Base-by-base conservation (phyloP, 2,113 vertebrate genomes). In the Arothron firmamentum region DNA sequence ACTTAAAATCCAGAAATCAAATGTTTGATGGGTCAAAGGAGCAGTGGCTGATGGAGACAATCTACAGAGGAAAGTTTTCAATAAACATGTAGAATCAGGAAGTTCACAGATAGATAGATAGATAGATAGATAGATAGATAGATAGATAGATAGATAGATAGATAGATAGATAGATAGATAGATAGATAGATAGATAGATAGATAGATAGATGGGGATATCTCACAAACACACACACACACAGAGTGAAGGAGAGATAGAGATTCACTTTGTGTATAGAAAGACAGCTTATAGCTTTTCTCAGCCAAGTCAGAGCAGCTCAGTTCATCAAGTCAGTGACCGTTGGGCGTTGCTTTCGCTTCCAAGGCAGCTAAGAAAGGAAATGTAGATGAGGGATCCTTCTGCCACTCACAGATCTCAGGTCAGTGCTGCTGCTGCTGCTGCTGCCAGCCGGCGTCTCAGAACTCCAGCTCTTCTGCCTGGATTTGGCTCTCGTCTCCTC, bases 321-420 rank as follows among this genome's bases (percentile, higher is more conserved):
- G 83, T 90, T 90, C 89, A 88, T 87, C 78, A 86, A 92, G 90
- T 90, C 91, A 90, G 88, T 78, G 84, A 85, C 87, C 81, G 78
- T 88, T 90, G 92, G 93, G 90, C 88, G 86, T 93, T 85, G 92
- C 93, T 94, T 95, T 93, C 93, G 92, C 90, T 90, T 90, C 92
- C 92, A 92, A 91, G 91, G 83, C 66, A 78, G 80, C 85, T 86
- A 90, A 87, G 91, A 94, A 93, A 88, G 91, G 92, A 94, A 94
- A 94, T 94, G 93, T 90, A 93, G 94, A 93, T 93, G 83, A 93
- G 89, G 25, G 83, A 83, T 88, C 88, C 84, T 81, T 88, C 90
- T 64, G 75, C 74, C 90, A 85, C 91, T 89, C 85, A 92, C 85
- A 42, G 89, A 91, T 88, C 55, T 34, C 76, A 87, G 90, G 92